These are phyloP conservation scores for Chlorocebus sabaeus DNA, from an alignment of 2,113 vertebrate genomes.

Conservation along the genomic window DNA sequence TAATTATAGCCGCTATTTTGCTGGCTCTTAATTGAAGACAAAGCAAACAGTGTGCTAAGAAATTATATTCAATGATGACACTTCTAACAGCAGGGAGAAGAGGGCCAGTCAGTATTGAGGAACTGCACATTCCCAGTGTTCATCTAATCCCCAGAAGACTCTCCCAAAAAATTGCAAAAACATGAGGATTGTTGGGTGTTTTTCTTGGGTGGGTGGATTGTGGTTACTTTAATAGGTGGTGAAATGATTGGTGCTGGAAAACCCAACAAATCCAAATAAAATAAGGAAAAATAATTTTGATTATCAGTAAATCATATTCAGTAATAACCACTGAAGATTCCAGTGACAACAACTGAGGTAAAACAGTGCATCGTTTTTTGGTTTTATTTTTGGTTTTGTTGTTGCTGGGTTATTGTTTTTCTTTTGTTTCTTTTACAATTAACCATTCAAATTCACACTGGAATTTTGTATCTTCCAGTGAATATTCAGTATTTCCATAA, in stretches of 20 bases:
- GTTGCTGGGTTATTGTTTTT: not conserved
- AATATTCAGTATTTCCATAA: not conserved
- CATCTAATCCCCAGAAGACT: constrained; percentile 34
- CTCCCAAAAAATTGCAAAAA: not conserved
- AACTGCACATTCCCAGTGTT: constrained; percentile 14
- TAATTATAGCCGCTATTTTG: constrained; percentile 81
- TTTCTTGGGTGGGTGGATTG: not conserved
- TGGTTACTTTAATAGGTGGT: not conserved
- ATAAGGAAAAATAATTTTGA: not conserved
- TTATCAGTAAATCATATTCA: not conserved
- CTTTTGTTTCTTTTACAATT: not conserved
- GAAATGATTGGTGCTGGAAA: not conserved
- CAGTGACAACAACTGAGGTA: not conserved
- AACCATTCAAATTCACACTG: not conserved
- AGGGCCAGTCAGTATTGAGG: constrained; percentile 42
- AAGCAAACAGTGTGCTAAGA: constrained; percentile 81
- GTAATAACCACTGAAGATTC: not conserved
- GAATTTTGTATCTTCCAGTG: not conserved
- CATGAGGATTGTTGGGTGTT: not conserved
- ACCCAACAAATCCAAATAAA: constrained; percentile 20
- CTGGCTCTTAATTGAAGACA: constrained; percentile 79
- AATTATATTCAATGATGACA: constrained; percentile 76
- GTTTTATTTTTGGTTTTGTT: not conserved
- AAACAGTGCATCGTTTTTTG: not conserved
- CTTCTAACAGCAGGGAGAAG: constrained; percentile 67